phyloP scores from a whole-genome alignment of 2,113 vertebrate genomes.

The Gavia stellata region DNA sequence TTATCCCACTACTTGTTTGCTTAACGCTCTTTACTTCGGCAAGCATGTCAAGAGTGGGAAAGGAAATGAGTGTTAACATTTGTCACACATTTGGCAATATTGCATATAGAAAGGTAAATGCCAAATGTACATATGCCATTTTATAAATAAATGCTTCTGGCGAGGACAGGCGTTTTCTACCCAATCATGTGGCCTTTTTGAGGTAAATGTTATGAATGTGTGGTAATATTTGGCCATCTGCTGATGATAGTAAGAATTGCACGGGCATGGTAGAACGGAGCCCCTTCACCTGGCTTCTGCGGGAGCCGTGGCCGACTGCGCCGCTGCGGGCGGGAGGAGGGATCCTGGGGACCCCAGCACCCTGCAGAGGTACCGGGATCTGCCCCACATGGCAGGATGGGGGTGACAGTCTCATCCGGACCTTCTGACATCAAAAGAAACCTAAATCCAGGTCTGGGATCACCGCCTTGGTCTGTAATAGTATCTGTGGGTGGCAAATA shows the following conservation, averaged over 20 bases:
- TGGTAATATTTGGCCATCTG: conserved; percentile 64
- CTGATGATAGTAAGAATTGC: conserved; percentile 52
- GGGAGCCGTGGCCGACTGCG: fast-evolving
- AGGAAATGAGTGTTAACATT: not conserved
- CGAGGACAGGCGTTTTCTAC: not conserved
- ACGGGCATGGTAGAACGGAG: not conserved
- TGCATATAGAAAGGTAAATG: conserved; percentile 26
- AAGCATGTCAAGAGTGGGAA: not conserved
- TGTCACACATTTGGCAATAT: not conserved
- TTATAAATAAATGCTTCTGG: conserved; percentile 24
- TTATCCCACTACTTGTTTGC: not conserved
- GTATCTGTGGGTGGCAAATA: not conserved
- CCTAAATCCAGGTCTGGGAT: not conserved
- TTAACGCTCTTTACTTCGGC: not conserved
- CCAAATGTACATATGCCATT: conserved; percentile 1
- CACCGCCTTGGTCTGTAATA: not conserved
- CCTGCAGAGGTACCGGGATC: not conserved
- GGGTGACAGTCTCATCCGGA: not conserved
- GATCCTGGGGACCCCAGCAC: fast-evolving
- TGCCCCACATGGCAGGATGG: fast-evolving
- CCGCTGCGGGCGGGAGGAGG: not conserved
- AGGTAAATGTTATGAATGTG: conserved; percentile 38
- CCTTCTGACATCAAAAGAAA: not conserved
- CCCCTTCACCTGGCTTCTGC: not conserved
- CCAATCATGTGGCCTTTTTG: not conserved